Evolutionary conservation across 2,113 vertebrate genomes (phyloP).

Genomic region (Notechis scutatus): DNA sequence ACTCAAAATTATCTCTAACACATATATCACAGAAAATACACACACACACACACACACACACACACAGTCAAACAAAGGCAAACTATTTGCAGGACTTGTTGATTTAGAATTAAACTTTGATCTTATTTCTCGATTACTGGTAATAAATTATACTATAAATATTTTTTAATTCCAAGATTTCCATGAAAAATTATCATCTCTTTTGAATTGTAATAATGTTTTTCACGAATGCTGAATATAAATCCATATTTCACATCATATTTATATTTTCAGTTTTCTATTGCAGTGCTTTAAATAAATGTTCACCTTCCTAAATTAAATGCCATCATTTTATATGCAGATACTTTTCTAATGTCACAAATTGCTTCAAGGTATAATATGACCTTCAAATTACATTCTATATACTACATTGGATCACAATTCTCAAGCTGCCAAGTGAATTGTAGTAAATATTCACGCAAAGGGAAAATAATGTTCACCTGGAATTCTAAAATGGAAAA

Average conservation of each 20-base stretch:
- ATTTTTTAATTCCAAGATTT: neutral
- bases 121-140: neutral
- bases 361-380: neutral
- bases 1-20: neutral
- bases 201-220: neutral
- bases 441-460: neutral
- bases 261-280: neutral
- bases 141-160: neutral
- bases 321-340: neutral
- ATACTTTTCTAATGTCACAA: neutral
- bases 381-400: neutral
- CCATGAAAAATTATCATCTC: neutral
- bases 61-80: neutral
- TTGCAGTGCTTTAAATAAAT: neutral
- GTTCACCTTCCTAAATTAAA: neutral
- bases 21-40: neutral
- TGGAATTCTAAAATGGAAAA: neutral
- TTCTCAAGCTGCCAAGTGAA: neutral
- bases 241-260: neutral
- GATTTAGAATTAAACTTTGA: neutral
- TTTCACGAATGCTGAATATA: neutral
- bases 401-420: neutral
- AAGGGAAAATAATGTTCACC: neutral
- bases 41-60: neutral
- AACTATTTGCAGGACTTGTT: neutral